A percentile compares a stretch with the other conserved stretches of the same genome.
These are phyloP conservation scores for Palythoa caribaeorum DNA, from an alignment of 92 coral and sea anemone genomes.

Conservation along the genomic window DNA sequence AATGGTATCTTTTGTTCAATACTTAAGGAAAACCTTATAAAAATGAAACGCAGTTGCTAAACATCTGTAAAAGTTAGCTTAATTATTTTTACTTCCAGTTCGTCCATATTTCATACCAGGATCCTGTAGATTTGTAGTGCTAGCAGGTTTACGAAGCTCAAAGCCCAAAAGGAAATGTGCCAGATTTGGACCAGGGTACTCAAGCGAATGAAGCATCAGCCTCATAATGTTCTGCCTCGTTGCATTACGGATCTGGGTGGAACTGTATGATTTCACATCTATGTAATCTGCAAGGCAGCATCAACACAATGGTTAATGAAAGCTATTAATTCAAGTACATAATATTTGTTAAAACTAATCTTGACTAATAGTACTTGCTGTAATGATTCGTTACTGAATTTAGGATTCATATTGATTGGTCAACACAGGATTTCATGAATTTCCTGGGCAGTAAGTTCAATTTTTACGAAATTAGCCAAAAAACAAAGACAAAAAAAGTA, in stretches of 20 bases:
- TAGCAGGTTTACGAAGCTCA: constrained; percentile 89
- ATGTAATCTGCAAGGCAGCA: constrained; percentile 60
- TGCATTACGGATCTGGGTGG: constrained; percentile 90
- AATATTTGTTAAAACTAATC: too few relatives aligned
- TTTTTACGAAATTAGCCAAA: too few relatives aligned
- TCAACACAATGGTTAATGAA: neutral
- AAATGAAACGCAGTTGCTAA: neutral
- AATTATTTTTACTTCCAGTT: neutral
- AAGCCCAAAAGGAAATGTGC: constrained; percentile 94
- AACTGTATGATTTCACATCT: constrained; percentile 82
- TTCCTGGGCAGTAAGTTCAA: too few relatives aligned
- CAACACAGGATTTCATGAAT: too few relatives aligned
- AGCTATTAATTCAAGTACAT: neutral
- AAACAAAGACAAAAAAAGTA: too few relatives aligned
- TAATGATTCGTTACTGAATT: too few relatives aligned
- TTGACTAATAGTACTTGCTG: too few relatives aligned
- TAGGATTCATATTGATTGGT: too few relatives aligned
- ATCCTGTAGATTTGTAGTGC: constrained; percentile 91
- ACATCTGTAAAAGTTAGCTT: neutral
- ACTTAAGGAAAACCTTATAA: too few relatives aligned
- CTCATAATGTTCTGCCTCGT: constrained; percentile 93
- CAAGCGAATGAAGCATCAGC: constrained; percentile 87
- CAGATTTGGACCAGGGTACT: constrained; percentile 88
- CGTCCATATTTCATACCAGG: constrained; percentile 69
- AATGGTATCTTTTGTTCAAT: too few relatives aligned